Evolutionary conservation across 2,113 vertebrate species (phyloP).

Genomic region (Calyptommatus sinebrachiatus): DNA sequence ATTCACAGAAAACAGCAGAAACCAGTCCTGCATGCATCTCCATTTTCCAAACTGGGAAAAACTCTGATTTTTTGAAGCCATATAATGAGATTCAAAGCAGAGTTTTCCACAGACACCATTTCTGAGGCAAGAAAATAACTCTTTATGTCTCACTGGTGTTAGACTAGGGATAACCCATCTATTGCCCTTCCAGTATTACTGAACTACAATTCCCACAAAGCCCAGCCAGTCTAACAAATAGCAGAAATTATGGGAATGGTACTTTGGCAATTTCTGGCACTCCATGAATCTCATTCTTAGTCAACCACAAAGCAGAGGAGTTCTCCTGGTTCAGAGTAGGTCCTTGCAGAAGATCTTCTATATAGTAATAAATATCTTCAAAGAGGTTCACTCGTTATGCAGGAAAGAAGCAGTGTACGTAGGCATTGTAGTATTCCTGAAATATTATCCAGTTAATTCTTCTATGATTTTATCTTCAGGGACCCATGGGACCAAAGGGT

Average conservation of each 20-base stretch:
- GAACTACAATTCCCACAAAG: too few relatives aligned
- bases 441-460: too few relatives aligned
- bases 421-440: background rate
- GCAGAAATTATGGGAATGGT: too few relatives aligned
- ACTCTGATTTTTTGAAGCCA: background rate
- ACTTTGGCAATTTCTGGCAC: too few relatives aligned
- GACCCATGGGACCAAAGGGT: conserved; percentile 64
- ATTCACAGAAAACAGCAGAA: background rate
- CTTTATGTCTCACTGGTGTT: too few relatives aligned
- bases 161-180: background rate
- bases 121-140: background rate
- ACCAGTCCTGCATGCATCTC: background rate
- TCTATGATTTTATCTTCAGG: conserved; percentile 51
- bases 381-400: background rate
- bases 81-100: background rate
- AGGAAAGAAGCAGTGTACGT: background rate
- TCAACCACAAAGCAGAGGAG: background rate
- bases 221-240: too few relatives aligned
- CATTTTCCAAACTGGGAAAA: background rate
- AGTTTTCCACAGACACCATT: too few relatives aligned
- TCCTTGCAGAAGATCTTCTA: background rate
- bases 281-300: background rate
- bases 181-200: too few relatives aligned
- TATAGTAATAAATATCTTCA: background rate
- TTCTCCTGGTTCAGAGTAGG: background rate